These are phyloP conservation scores for Amblyjoppa proteus DNA, from an alignment of 2,888 invertebrate genomes.

Conservation along the genomic window DNA sequence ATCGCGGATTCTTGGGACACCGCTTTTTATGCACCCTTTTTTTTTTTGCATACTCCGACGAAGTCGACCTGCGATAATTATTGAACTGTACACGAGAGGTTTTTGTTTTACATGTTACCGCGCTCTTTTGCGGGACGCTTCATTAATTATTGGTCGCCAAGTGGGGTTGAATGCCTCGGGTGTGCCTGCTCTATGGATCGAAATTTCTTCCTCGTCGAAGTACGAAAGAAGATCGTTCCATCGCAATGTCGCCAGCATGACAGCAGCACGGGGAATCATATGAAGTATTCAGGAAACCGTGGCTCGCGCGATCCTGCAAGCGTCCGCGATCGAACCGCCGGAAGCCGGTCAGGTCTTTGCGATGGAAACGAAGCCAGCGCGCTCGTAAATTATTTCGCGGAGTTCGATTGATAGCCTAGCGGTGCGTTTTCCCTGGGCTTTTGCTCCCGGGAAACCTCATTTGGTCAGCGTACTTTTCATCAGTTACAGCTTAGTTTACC, in stretches of 20 bases:
- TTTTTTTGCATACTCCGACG: slow-evolving; percentile 6
- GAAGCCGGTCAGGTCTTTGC: slow-evolving; percentile 31
- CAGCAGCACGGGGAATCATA: slow-evolving; percentile 30
- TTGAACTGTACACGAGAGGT: slow-evolving; percentile 32
- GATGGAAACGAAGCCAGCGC: neutral
- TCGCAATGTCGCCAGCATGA: slow-evolving; percentile 20
- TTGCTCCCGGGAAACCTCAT: neutral
- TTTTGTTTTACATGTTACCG: slow-evolving; percentile 1
- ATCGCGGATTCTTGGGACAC: slow-evolving; percentile 40
- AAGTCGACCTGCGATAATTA: slow-evolving; percentile 58
- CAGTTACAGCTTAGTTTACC: neutral
- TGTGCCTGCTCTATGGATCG: neutral
- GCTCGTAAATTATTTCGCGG: slow-evolving; percentile 59
- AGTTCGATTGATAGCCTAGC: slow-evolving; percentile 39
- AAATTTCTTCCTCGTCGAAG: neutral
- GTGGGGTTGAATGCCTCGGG: neutral
- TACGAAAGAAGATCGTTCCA: slow-evolving; percentile 29
- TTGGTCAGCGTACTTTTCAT: neutral
- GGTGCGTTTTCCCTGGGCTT: slow-evolving; percentile 9
- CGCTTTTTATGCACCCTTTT: slow-evolving; percentile 36
- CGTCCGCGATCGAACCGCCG: slow-evolving; percentile 37
- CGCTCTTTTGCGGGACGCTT: slow-evolving; percentile 25
- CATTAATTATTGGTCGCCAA: slow-evolving; percentile 45
- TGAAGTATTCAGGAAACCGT: slow-evolving; percentile 57
- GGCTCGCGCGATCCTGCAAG: slow-evolving; percentile 41